A percentile compares a stretch with the other conserved stretches of the same genome.
Conservation (phyloP, 2,888 invertebrate species). For the Crocallis elinguaria region DNA sequence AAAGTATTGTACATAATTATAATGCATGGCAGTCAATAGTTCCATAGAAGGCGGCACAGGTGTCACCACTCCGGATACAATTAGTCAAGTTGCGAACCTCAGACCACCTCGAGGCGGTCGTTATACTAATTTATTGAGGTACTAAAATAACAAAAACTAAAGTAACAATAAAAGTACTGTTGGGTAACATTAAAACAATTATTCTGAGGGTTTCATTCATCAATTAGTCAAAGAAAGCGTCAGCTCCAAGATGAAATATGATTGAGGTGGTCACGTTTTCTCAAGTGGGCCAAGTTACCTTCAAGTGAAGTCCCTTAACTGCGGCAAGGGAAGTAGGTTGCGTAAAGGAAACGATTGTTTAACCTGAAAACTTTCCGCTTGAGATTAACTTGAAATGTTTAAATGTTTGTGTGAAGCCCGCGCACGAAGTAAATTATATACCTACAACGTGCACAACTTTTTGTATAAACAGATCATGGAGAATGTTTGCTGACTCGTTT, state of each 20-base stretch:
- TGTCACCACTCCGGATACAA: slow-evolving; percentile 53
- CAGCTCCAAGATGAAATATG: background rate
- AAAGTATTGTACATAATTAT: background rate
- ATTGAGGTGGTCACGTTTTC: slow-evolving; percentile 1
- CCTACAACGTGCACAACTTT: too few species aligned
- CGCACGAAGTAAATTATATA: too few species aligned
- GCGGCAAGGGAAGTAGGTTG: background rate
- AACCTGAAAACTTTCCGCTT: background rate
- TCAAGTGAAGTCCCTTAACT: background rate
- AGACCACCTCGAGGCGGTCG: slow-evolving; percentile 41
- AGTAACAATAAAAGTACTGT: background rate
- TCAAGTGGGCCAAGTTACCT: background rate
- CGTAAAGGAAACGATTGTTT: background rate
- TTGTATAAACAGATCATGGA: too few species aligned
- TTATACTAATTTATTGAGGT: slow-evolving; percentile 14
- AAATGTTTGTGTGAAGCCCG: too few species aligned
- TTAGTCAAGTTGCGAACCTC: slow-evolving; percentile 49
- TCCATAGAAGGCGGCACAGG: slow-evolving; percentile 46
- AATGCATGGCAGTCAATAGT: slow-evolving; percentile 34
- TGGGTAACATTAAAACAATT: too few species aligned
- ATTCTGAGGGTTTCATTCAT: background rate
- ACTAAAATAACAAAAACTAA: too few species aligned
- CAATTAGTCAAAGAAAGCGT: background rate
- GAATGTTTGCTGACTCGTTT: too few species aligned
- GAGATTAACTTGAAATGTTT: background rate